phyloP scores from a whole-genome alignment of 2,888 invertebrate genomes.

The Mantis religiosa region DNA sequence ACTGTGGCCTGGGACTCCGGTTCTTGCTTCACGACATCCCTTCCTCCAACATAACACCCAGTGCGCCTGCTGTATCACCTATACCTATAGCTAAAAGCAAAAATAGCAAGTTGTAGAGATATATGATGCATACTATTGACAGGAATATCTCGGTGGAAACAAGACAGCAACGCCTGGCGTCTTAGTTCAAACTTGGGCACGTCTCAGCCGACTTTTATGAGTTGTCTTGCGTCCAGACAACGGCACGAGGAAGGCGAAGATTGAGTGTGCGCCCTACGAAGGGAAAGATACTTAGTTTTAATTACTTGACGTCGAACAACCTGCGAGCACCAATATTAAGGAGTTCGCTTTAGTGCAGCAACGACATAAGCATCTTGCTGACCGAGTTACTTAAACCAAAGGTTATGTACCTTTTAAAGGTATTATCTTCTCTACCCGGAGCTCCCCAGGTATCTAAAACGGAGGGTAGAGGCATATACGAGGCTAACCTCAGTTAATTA shows the following conservation, averaged over 20 bases:
- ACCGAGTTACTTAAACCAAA: background rate
- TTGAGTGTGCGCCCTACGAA: slow-evolving; percentile 14
- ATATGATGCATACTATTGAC: background rate
- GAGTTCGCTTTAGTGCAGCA: background rate
- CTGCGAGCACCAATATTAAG: slow-evolving; percentile 9
- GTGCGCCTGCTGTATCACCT: no score
- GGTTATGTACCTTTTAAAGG: no score
- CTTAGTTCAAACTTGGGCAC: background rate
- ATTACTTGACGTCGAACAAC: slow-evolving; percentile 24
- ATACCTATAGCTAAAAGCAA: no score
- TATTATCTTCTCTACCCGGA: no score
- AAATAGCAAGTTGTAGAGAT: no score
- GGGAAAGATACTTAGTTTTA: slow-evolving; percentile 26
- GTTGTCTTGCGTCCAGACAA: background rate
- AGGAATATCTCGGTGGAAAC: background rate
- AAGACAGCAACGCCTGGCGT: background rate
- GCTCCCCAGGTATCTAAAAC: no score
- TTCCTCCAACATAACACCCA: no score
- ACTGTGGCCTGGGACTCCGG: no score
- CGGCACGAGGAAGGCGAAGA: background rate
- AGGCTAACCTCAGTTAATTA: no score
- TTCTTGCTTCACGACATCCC: no score
- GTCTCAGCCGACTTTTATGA: background rate
- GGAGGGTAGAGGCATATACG: no score
- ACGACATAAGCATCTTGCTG: background rate